Conservation (phyloP, 2,888 invertebrate genomes). For the Heliconius aoede region DNA sequence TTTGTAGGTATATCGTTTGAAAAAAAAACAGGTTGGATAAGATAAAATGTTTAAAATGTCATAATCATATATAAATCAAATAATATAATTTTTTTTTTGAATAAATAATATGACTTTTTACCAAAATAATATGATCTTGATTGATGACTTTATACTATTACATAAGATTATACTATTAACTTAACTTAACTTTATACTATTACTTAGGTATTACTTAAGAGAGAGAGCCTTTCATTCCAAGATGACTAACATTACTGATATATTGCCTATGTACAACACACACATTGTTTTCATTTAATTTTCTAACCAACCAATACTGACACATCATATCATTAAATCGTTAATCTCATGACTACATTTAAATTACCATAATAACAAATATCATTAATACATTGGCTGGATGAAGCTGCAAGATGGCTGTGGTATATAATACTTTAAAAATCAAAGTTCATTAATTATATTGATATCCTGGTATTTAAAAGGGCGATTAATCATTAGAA, state of each 20-base stretch:
- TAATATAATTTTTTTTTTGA: no score
- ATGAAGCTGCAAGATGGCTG: slow-evolving; percentile 19
- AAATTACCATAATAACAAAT: slow-evolving; percentile 5
- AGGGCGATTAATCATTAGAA: slow-evolving; percentile 62
- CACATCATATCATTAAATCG: neutral
- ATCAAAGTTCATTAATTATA: slow-evolving; percentile 50
- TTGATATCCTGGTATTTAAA: slow-evolving; percentile 39
- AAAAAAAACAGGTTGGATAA: neutral
- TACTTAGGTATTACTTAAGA: no score
- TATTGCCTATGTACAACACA: neutral
- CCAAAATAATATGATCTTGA: no score
- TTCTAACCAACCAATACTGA: neutral
- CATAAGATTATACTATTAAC: no score
- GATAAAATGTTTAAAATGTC: neutral
- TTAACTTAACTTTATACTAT: no score
- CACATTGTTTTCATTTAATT: neutral
- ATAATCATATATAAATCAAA: neutral
- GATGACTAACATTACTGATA: no score
- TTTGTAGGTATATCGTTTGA: slow-evolving; percentile 23
- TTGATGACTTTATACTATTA: no score
- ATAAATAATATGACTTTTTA: no score
- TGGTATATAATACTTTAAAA: slow-evolving; percentile 3
- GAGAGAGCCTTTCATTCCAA: no score
- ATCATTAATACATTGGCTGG: neutral
- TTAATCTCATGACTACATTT: slow-evolving; percentile 6